Evolutionary conservation across 2,113 vertebrate species (phyloP), one percentile per base, ranked within the genome.

Genomic region (Corvus moneduloides): DNA sequence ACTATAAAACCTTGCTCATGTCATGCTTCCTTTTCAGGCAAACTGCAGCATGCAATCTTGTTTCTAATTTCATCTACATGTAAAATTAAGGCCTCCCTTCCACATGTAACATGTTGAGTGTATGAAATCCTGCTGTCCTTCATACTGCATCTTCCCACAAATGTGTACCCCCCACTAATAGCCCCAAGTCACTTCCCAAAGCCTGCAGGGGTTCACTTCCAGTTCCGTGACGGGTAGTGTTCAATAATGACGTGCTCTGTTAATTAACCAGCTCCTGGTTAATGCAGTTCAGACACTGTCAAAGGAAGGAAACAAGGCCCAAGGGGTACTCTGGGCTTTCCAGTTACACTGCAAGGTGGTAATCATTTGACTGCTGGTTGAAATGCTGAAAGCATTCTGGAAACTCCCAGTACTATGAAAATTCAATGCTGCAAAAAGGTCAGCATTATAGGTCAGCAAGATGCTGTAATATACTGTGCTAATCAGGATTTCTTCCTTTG

Each of bases 171-270:
- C 27, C 22, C 48, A 17, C 24, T 43, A 28, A 56, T 16, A 80
- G 13, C 33, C 12, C 44, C 2, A 26, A 68, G 61, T 35, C 7
- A 28, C 68, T 46, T 77, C 73, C 54, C 68, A 63, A 69, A 84
- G 37, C 43, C 51, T 63, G 28, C 27, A 55, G 76, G 67, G 9
- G 18, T 66, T 61, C 58, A 35, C 13, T 68, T 66, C 24, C 51
- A 58, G 24, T 51, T 55, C 77, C n/a, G 52, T 61, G 26, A 39
- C 11, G 35, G 24, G 30, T 21, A 27, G 13, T 7, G 19, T 2
- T 84, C 0, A 0, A 33, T 78, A 88, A 61, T 10, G 27, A 44
- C 0, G 3, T 3, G 37, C 24, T 48, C 81, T 43, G 28, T 33
- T 66, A 56, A 75, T 75, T 73, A 56, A 61, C 30, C 61, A 48